Evolutionary conservation across 2,113 vertebrate genomes (phyloP), one percentile per base, ranked within the genome.

Genomic region (Tringa solitaria): DNA sequence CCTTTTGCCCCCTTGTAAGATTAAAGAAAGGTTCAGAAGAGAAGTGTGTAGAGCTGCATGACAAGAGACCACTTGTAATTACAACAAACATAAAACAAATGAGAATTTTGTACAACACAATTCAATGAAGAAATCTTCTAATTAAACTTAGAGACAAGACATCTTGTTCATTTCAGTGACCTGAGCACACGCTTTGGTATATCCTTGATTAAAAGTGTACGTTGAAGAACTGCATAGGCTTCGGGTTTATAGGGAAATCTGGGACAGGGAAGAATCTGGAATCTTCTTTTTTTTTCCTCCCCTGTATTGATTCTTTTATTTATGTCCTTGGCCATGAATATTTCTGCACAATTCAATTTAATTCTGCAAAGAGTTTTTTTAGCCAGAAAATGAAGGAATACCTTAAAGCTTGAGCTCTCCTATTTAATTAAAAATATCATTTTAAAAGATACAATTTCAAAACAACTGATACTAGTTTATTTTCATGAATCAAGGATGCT

Each of bases 91-190:
- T 63, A 23, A 87, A 92, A 35, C 64, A 68, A 91, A 89, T 41
- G 48, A 84, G 64, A 64, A 20, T 50, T 53, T 39, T 50, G 22
- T 64, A 70, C 78, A 54, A 12, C 33, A 84, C 41, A n/a, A 46
- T n/a, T 59, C 76, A 64, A 4, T 17, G 56, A 79, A 87, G 84
- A 91, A 65, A 82, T 82, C 65, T 70, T 72, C 77, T 93, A 89
- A 93, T 93, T 91, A 96, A 96, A 87, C 28, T 24, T 30, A 32
- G 74, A 87, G 79, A 57, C 37, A 65, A 89, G 80, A 61, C 28
- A 41, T 19, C 37, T 35, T 61, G 32, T 30, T 83, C 43, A 59
- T 73, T 84, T n/a, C 59, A 41, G 74, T 77, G 90, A 79, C 90
- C 77, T 69, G 68, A 87, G 70, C 30, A 59, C 43, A 41, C 39